These are phyloP conservation scores for Cyphomyrus discorhynchus DNA, from an alignment of 2,113 vertebrate genomes.

Conservation along the genomic window DNA sequence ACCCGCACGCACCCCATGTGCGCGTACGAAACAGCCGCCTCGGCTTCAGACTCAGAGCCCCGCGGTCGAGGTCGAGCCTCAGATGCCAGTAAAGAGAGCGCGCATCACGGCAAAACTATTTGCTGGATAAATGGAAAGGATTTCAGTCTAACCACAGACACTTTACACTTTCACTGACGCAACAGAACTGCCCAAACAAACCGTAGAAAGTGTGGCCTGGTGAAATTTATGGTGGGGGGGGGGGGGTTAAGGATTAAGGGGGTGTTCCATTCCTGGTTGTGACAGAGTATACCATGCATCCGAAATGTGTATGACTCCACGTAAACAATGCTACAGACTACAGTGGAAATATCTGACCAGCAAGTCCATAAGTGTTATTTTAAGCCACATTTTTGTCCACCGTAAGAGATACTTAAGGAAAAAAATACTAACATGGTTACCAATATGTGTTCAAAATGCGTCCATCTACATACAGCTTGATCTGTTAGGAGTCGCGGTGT, in stretches of 20 bases:
- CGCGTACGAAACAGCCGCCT: constrained; percentile 35
- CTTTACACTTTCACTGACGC: constrained; percentile 28
- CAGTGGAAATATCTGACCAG: neutral
- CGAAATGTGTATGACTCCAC: neutral
- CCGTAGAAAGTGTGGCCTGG: constrained; percentile 21
- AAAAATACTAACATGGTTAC: neutral
- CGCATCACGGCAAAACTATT: constrained; percentile 72
- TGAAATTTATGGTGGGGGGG: constrained; percentile 17
- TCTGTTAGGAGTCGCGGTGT: neutral
- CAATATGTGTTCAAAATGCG: neutral
- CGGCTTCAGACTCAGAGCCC: constrained; percentile 62
- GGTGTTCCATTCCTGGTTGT: neutral
- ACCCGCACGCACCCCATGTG: neutral
- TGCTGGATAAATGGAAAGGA: constrained; percentile 64
- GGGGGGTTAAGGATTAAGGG: neutral
- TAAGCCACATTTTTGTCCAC: neutral
- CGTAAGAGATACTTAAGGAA: neutral
- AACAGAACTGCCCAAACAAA: constrained; percentile 16
- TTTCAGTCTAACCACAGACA: constrained; percentile 61
- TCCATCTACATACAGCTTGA: neutral
- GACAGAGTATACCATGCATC: neutral
- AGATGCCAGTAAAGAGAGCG: constrained; percentile 65
- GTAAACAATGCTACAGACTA: neutral
- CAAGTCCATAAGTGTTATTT: neutral
- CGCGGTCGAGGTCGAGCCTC: constrained; percentile 53